Percentiles rank a stretch among this genome's conserved stretches.
Evolutionary conservation across 2,113 vertebrate genomes (phyloP).

Genomic region (Dicrurus megarhynchus): DNA sequence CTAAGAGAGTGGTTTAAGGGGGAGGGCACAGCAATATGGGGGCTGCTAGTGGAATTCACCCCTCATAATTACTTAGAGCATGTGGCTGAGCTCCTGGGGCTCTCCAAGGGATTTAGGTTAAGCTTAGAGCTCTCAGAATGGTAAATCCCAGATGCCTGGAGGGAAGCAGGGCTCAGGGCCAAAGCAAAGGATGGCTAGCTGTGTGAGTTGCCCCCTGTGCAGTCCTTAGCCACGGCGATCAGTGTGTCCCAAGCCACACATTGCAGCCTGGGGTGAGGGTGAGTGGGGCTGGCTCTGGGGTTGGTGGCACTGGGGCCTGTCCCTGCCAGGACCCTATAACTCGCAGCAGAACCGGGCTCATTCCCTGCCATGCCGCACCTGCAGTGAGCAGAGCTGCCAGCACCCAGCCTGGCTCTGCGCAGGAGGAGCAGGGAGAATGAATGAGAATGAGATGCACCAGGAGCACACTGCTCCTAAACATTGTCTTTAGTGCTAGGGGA

Average conservation of each 20-base stretch:
- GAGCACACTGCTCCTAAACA: not conserved
- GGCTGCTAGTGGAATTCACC: not conserved
- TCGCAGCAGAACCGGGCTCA: not conserved
- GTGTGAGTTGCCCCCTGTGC: not conserved
- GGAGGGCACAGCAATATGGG: not conserved
- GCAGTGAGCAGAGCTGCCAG: not conserved
- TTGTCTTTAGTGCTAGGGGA: not conserved
- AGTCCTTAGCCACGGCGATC: not conserved
- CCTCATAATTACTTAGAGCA: no score
- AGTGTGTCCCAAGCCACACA: not conserved
- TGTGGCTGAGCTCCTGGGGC: not conserved
- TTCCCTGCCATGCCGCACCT: accelerated
- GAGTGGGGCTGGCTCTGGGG: not conserved
- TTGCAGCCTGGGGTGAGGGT: not conserved
- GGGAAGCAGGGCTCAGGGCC: not conserved
- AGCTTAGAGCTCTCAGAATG: not conserved
- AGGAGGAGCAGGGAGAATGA: not conserved
- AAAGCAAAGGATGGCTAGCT: not conserved
- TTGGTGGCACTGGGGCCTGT: not conserved
- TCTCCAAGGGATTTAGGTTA: not conserved
- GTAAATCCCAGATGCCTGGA: not conserved
- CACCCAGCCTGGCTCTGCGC: not conserved
- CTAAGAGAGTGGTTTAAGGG: not conserved
- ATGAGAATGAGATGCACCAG: not conserved
- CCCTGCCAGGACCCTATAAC: not conserved